Conservation (phyloP, 2,888 invertebrate species). For the Macrophya annulata region DNA sequence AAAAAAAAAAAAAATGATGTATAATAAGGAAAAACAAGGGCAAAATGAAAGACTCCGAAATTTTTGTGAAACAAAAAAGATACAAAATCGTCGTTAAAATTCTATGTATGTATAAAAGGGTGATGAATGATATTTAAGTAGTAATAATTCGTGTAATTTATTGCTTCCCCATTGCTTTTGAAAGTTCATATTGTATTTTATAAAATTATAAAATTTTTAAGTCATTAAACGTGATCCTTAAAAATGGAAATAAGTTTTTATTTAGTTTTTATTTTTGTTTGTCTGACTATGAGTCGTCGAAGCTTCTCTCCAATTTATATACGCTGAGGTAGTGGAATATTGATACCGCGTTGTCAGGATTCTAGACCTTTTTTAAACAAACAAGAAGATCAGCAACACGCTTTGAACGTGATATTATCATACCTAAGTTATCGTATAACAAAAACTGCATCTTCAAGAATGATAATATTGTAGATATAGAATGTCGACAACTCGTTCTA, state of each 20-base stretch:
- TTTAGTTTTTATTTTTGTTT: neutral
- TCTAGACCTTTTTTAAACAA: conserved; percentile 1
- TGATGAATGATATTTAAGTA: too few relatives aligned
- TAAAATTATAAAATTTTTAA: neutral
- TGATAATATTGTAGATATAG: neutral
- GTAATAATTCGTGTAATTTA: neutral
- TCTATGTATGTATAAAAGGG: too few relatives aligned
- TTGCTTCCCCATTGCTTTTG: neutral
- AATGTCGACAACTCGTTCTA: neutral
- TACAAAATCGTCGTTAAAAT: too few relatives aligned
- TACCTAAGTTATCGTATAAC: neutral
- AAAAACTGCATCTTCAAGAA: conserved; percentile 11
- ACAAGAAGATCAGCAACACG: neutral
- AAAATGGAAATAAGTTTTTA: neutral
- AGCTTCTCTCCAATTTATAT: neutral
- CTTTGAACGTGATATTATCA: neutral
- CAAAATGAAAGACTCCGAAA: too few relatives aligned
- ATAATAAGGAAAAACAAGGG: too few relatives aligned
- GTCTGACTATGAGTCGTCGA: neutral
- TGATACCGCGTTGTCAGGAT: neutral
- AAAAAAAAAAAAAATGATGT: too few relatives aligned
- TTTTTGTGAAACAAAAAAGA: too few relatives aligned
- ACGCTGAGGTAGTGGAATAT: neutral
- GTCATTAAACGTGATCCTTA: neutral
- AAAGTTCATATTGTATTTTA: neutral